Conservation (phyloP, 2,797 vertebrate genomes). For the Natrix natrix region DNA sequence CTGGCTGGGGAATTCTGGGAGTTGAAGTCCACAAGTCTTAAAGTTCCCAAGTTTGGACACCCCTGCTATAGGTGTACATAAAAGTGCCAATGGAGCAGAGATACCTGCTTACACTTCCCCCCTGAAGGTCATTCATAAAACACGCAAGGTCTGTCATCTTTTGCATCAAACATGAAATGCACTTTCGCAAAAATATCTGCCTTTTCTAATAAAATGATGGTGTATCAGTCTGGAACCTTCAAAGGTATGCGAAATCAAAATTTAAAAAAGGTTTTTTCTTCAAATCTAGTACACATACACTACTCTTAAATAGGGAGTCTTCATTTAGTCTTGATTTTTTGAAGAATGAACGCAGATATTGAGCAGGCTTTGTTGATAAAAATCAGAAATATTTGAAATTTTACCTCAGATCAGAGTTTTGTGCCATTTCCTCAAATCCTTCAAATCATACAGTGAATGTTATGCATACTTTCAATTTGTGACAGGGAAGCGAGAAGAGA, state of each 20-base stretch:
- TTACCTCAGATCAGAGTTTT: neutral
- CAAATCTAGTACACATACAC: neutral
- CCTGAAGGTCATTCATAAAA: neutral
- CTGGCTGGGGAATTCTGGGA: too few relatives aligned
- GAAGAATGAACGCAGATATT: neutral
- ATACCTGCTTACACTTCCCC: too few relatives aligned
- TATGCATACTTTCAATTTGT: neutral
- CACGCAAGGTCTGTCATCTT: neutral
- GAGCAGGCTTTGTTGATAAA: neutral
- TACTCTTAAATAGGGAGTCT: neutral
- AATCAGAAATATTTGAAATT: neutral
- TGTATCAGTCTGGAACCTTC: neutral
- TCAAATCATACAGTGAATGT: neutral
- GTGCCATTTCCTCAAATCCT: neutral
- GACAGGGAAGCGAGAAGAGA: neutral
- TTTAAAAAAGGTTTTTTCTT: neutral
- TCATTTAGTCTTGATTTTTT: neutral
- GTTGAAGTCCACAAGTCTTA: too few relatives aligned
- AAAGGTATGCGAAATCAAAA: neutral
- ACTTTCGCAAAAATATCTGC: neutral
- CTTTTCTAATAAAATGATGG: neutral
- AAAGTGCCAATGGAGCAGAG: neutral
- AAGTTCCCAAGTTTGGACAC: too few relatives aligned
- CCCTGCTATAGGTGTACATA: neutral
- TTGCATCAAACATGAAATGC: neutral